Base-by-base conservation (phyloP, 2,113 vertebrate species). In the Hippoglossus stenolepis region DNA sequence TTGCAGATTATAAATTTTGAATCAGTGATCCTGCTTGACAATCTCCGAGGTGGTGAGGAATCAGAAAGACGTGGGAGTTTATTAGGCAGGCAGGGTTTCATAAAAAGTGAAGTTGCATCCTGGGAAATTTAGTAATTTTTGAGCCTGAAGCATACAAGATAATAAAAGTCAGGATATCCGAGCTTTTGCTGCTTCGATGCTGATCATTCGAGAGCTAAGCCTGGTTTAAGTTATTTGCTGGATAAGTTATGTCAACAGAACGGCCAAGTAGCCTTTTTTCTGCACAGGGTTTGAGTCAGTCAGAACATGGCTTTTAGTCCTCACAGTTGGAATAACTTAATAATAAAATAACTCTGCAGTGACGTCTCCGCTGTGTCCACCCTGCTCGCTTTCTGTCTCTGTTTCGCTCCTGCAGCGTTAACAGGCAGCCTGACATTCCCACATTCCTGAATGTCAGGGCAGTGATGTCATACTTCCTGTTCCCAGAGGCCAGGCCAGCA, bases 401-500 rank as follows among this genome's bases (percentile, higher is more conserved):
- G 61, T 73, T 77, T 70, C 57, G 9, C 76, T 88, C 79, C 70
- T 77, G 67, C 31, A 68, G 66, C 61, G 77, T 75, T 81, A 90
- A 89, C 84, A 84, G 66, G 73, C 83, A 59, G 83, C 62, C 77
- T 90, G 85, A 90, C 88, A 90, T 91, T 90, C 87, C 91, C 90
- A 89, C 90, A 94, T 94, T 94, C 92, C 90, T 85, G 86, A 87
- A 91, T 89, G 86, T 86, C 87, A 92, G 85, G n/a, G 51, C 78
- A 67, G 75, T 94, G 92, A 93, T 93, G 93, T 93, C 92, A 94
- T 82, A 88, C 83, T 91, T 93, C 91, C 91, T 93, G 89, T 92
- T 89, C 88, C 71, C 90, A 90, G 85, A 85, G 87, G 83, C 65
- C 82, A 65, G 77, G 79, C 84, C 65, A 54, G 80, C 63, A 65